Percentiles rank a stretch among this genome's conserved stretches.
Evolutionary conservation across 2,797 vertebrate genomes (phyloP).

Genomic region (Geotrypetes seraphini): DNA sequence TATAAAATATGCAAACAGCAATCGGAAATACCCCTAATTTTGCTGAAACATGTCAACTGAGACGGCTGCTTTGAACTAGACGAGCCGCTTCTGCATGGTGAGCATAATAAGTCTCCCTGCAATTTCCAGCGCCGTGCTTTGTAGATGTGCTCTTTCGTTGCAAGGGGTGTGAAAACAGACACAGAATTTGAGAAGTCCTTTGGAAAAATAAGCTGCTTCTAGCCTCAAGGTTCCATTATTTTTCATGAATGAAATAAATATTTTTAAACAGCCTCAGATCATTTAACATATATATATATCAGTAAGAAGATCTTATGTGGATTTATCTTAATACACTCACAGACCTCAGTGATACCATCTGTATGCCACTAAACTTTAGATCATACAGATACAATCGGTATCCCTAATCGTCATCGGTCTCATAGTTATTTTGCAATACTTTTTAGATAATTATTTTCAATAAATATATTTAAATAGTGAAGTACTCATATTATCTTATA

Average conservation of each 20-base stretch:
- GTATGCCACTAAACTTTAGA: no score
- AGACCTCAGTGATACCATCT: no score
- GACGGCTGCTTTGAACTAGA: neutral
- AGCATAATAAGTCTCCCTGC: neutral
- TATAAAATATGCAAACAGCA: conserved; percentile 25
- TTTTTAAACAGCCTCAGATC: no score
- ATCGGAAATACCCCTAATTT: conserved; percentile 18
- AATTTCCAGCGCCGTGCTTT: fast-evolving
- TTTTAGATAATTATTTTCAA: no score
- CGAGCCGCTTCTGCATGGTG: neutral
- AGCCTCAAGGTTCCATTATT: neutral
- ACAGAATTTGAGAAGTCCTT: neutral
- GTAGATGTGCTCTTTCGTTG: neutral
- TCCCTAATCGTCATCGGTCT: no score
- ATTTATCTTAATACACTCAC: no score
- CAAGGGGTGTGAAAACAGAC: neutral
- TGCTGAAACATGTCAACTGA: conserved; percentile 26
- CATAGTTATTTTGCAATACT: no score
- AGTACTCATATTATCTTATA: no score
- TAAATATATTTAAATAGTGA: no score
- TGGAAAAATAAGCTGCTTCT: neutral
- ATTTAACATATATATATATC: no score
- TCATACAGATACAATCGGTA: no score
- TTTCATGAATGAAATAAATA: neutral
- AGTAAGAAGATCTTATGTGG: no score